Percentiles rank a stretch among this genome's conserved stretches.
Evolutionary conservation across 2,888 invertebrate species (phyloP).

Genomic region (Campaea margaritaria): DNA sequence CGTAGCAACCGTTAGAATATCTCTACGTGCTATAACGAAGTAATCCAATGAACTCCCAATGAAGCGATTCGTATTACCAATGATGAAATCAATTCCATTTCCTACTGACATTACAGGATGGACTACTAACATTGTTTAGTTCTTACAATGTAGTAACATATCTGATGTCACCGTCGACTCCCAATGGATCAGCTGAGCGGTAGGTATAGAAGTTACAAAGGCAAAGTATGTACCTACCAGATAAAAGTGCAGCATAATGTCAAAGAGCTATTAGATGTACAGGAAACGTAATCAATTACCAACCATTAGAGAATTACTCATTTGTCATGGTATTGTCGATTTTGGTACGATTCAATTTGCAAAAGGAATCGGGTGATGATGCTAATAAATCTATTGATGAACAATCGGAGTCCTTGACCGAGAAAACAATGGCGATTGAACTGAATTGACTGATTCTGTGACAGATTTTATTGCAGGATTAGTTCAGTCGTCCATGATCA

Average conservation of each 20-base stretch:
- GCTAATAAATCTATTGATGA: slow-evolving; percentile 35
- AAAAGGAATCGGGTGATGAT: slow-evolving; percentile 42
- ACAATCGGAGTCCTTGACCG: slow-evolving; percentile 36
- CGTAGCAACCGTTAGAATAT: slow-evolving; percentile 18
- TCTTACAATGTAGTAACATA: slow-evolving; percentile 25
- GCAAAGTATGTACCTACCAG: not conserved
- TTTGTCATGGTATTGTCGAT: slow-evolving; percentile 56
- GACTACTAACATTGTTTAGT: slow-evolving; percentile 23
- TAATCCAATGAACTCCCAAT: slow-evolving; percentile 9
- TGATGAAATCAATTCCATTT: slow-evolving; percentile 23
- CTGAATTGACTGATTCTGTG: not conserved
- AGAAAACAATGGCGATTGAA: slow-evolving; percentile 21
- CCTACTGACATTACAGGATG: slow-evolving; percentile 23
- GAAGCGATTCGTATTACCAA: slow-evolving; percentile 19
- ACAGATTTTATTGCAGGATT: not conserved
- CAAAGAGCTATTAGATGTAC: slow-evolving; percentile 52
- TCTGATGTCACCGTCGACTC: slow-evolving; percentile 16
- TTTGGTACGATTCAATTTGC: slow-evolving; percentile 46
- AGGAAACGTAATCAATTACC: slow-evolving; percentile 68
- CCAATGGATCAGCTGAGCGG: not conserved
- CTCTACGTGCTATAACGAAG: not conserved
- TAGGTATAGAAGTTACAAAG: not conserved
- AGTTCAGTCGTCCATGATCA: not conserved
- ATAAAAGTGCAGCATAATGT: slow-evolving; percentile 38
- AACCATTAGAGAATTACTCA: slow-evolving; percentile 45